phyloP scores from a whole-genome alignment of 92 coral and sea anemone species.

The Phenganax stokvisi region DNA sequence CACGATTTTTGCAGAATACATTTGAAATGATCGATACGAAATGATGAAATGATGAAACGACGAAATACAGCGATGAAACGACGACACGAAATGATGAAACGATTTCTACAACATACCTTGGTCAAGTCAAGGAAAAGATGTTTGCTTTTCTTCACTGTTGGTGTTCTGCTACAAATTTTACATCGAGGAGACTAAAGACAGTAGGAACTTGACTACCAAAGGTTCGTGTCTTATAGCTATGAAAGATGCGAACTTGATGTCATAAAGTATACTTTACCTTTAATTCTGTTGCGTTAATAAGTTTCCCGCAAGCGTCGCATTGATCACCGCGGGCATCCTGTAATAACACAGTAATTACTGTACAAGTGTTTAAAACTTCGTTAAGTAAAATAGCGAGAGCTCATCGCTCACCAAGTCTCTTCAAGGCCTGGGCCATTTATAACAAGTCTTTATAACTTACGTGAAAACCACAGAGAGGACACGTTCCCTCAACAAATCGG shows the following conservation, averaged over 20 bases:
- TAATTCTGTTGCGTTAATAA: slow-evolving; percentile 89
- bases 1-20: too few species aligned
- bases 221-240: too few species aligned
- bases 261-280: slow-evolving; percentile 53
- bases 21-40: neutral
- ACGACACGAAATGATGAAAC: neutral
- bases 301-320: slow-evolving; percentile 97
- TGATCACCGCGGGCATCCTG: slow-evolving; percentile 99
- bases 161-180: slow-evolving; percentile 81
- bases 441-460: slow-evolving; percentile 40
- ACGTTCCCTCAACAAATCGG: slow-evolving; percentile 94
- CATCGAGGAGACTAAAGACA: slow-evolving; percentile 70
- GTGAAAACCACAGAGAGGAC: slow-evolving; percentile 89
- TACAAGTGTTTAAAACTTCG: too few species aligned
- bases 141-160: slow-evolving; percentile 71
- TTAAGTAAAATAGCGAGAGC: too few species aligned
- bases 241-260: neutral
- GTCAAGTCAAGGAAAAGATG: slow-evolving; percentile 84
- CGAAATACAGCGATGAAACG: too few species aligned
- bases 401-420: too few species aligned
- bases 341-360: neutral
- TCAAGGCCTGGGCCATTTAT: neutral
- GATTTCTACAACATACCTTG: slow-evolving; percentile 50
- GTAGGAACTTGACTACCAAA: neutral
- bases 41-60: too few species aligned